phyloP scores from a whole-genome alignment of 2,888 invertebrate genomes.

The Conus canariensis region DNA sequence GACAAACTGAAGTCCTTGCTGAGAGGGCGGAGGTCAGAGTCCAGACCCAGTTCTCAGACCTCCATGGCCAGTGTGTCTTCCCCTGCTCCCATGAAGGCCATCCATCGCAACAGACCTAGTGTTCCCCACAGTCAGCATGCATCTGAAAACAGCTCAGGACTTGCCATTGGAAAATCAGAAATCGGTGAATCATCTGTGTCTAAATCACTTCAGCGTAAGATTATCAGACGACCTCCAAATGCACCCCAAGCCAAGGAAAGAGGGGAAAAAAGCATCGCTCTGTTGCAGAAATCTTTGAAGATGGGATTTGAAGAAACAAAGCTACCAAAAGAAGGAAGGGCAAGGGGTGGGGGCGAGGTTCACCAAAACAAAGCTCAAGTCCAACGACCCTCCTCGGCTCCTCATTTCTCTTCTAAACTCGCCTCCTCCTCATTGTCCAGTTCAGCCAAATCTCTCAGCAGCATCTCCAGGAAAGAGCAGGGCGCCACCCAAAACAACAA shows the following conservation, averaged over 20 bases:
- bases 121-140: slow-evolving; percentile 18
- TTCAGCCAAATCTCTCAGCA: background rate
- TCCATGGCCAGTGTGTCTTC: slow-evolving; percentile 28
- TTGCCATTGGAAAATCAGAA: background rate
- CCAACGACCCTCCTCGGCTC: slow-evolving; percentile 9
- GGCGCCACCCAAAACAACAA: background rate
- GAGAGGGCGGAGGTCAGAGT: slow-evolving; percentile 26
- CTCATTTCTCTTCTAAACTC: background rate
- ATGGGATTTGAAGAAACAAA: background rate
- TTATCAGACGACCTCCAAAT: slow-evolving; percentile 29
- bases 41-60: slow-evolving; percentile 22
- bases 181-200: background rate
- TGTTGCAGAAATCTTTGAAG: background rate
- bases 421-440: background rate
- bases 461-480: background rate
- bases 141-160: slow-evolving; percentile 13
- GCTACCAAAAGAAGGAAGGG: background rate
- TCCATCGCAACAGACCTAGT: background rate
- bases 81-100: slow-evolving; percentile 40
- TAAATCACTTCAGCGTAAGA: slow-evolving; percentile 22
- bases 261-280: background rate
- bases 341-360: background rate
- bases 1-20: slow-evolving; percentile 34
- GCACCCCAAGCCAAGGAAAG: slow-evolving; percentile 2
- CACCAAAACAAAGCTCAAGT: background rate